Base-by-base conservation (phyloP, 2,113 vertebrate species). In the Alouatta palliata region DNA sequence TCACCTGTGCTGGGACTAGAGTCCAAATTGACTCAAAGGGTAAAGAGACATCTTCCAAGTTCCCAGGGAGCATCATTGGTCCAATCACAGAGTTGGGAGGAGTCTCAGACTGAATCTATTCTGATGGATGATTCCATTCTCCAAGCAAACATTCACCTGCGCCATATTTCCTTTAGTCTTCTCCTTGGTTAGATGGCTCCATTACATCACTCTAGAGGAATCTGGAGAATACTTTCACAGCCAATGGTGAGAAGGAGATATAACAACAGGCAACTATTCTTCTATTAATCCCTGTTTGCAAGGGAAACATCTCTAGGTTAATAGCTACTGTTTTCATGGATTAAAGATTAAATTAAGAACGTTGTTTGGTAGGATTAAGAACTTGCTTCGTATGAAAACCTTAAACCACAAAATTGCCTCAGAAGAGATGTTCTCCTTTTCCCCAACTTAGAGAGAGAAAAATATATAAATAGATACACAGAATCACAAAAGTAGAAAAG, bases 301-400 rank as follows among this genome's bases (percentile, higher is more conserved):
- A 98, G 93, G 56, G 84, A 98, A 0, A 56, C 70, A 96, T 95
- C 97, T 98, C 97, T 97, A 97, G 94, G 98, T 98, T 98, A 98
- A 98, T 92, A 98, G 92, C 95, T 97, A 95, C 97, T 97, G 91
- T 96, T 98, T 75, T 97, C 17, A 1, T 75, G 96, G 96, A 98
- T 98, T 98, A 98, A 97, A 97, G 97, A 98, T 98, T 97, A 98
- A 97, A 86, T 96, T 19, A 81, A 96, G 94, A 98, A 97, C 96
- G 98, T 89, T 98, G 70, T 98, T 98, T 97, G 90, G 91, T 94
- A 96, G 98, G 95, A 98, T 98, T 98, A 98, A 96, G 71, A 98
- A 91, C 80, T 96, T 84, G 82, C 2, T 97, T 98, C 96, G 96
- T 58, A 97, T 96, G 83, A 98, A 98, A 99, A 98, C 88, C 90